Conservation (phyloP, 2,888 invertebrate genomes). For the Strigamia crassipes region DNA sequence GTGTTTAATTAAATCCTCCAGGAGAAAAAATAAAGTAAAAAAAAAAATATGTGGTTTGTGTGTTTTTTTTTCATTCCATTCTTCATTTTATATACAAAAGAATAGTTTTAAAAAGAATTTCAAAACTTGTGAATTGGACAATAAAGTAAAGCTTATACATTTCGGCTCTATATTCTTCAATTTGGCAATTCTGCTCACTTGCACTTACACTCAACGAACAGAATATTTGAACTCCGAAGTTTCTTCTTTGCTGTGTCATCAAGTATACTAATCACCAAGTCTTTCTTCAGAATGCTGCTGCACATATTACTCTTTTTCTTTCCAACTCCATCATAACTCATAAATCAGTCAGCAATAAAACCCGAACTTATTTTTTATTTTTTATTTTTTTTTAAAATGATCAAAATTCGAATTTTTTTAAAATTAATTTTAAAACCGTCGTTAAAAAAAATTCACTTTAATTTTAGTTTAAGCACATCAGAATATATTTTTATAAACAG, state of each 20-base stretch:
- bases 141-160: neutral
- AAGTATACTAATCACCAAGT: conserved; percentile 11
- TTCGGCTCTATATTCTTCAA: neutral
- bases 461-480: too few species aligned
- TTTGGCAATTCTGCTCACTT: conserved; percentile 18
- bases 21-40: neutral
- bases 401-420: too few species aligned
- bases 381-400: too few species aligned
- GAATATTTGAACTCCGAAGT: conserved; percentile 20
- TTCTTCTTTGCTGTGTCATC: conserved; percentile 32
- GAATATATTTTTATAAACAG: too few species aligned
- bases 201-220: neutral
- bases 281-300: neutral
- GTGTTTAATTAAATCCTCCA: conserved; percentile 15
- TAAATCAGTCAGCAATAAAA: neutral
- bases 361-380: neutral
- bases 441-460: too few species aligned
- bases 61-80: too few species aligned
- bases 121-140: conserved; percentile 20
- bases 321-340: neutral
- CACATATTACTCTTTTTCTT: neutral
- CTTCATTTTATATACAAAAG: too few species aligned
- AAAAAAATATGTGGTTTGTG: conserved; percentile 14
- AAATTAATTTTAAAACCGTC: too few species aligned
- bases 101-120: neutral